Conservation (phyloP, 2,888 invertebrate genomes). For the Polydrusus pterygomalis region DNA sequence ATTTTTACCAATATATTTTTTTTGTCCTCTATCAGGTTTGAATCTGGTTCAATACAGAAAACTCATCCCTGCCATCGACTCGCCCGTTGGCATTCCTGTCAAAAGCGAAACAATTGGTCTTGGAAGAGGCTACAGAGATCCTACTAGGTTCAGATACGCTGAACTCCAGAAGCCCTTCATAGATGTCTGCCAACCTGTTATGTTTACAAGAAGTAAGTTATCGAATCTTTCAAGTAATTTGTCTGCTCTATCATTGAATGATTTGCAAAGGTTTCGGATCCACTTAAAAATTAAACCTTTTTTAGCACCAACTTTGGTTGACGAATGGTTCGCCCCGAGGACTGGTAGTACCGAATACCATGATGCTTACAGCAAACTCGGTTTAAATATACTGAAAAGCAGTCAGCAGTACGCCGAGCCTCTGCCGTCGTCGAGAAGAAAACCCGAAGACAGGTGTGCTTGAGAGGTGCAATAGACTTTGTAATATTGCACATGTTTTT, state of each 20-base stretch:
- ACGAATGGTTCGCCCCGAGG: constrained; percentile 75
- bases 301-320: constrained; percentile 72
- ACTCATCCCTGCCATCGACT: constrained; percentile 78
- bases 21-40: constrained; percentile 71
- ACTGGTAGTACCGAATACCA: constrained; percentile 79
- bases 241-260: too few relatives aligned
- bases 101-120: constrained; percentile 75
- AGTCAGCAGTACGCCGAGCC: constrained; percentile 79
- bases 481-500: not conserved
- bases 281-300: constrained; percentile 35
- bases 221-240: too few relatives aligned
- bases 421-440: constrained; percentile 76
- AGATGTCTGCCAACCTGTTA: constrained; percentile 71
- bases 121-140: constrained; percentile 78
- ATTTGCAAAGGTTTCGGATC: too few relatives aligned
- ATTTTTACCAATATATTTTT: too few relatives aligned
- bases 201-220: constrained; percentile 67
- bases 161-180: constrained; percentile 76
- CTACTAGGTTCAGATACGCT: constrained; percentile 76
- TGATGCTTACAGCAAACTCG: constrained; percentile 78
- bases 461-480: not conserved
- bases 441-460: constrained; percentile 70
- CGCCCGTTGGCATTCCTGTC: constrained; percentile 76
- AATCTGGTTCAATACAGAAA: constrained; percentile 75
- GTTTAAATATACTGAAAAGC: constrained; percentile 76